Percentiles rank a stretch among this genome's conserved stretches.
Evolutionary conservation across 2,797 vertebrate species (phyloP).

Genomic region (Leptatherina wallacei): DNA sequence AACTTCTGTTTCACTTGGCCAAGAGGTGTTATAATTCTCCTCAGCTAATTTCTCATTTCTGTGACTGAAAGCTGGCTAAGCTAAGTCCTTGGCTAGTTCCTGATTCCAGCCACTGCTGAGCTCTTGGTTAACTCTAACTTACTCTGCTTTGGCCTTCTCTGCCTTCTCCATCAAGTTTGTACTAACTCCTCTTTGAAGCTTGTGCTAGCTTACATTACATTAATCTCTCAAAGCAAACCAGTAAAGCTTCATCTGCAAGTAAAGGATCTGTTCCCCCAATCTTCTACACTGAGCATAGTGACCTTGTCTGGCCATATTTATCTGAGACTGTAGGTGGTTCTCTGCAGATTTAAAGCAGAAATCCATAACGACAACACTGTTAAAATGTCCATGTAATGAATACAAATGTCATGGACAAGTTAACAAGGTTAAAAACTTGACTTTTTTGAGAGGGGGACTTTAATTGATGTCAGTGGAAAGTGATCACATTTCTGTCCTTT

Average conservation of each 20-base stretch:
- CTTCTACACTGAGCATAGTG: neutral
- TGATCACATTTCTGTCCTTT: conserved; percentile 35
- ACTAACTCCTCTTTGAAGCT: neutral
- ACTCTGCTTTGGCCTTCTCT: neutral
- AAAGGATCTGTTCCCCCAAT: neutral
- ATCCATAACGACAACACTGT: neutral
- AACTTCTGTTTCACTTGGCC: neutral
- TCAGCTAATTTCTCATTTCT: neutral
- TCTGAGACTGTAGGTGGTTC: neutral
- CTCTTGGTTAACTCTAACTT: neutral
- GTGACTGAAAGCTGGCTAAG: no score
- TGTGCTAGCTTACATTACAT: neutral
- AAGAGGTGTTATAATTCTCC: neutral
- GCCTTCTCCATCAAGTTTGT: neutral
- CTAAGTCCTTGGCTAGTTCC: no score
- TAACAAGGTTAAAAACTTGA: neutral
- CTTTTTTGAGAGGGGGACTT: neutral
- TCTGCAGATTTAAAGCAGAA: neutral
- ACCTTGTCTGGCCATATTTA: neutral
- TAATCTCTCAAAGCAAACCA: neutral
- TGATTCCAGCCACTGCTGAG: no score
- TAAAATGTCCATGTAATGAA: no score
- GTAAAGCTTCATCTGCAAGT: neutral
- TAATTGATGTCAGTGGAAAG: conserved; percentile 11
- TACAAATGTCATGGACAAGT: neutral